Conservation (phyloP, 2,113 vertebrate species). For the Lepidothrix coronata region DNA sequence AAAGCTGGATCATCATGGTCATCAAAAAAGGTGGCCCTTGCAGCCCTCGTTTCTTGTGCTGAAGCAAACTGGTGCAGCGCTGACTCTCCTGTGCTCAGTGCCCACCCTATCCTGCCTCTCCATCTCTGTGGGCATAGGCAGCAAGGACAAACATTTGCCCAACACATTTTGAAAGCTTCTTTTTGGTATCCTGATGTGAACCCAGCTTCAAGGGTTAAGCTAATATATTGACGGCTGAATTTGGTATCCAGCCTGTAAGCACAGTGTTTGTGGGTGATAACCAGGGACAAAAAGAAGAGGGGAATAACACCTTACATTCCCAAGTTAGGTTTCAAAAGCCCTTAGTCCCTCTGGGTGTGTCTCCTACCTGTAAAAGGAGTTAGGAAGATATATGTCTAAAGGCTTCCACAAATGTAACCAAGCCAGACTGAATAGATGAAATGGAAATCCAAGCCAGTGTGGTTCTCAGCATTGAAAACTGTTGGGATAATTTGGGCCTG, state of each 20-base stretch:
- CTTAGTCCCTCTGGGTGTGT: background rate
- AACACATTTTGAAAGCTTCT: background rate
- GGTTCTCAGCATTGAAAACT: background rate
- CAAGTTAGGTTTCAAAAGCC: rapidly evolving
- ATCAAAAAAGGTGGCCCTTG: background rate
- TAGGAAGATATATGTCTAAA: background rate
- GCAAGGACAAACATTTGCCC: background rate
- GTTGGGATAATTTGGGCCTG: background rate
- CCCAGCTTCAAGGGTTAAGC: background rate
- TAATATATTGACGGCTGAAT: background rate
- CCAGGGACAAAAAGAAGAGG: background rate
- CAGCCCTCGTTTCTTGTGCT: background rate
- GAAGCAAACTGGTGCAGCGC: rapidly evolving
- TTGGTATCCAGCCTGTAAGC: background rate
- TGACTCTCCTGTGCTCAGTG: background rate
- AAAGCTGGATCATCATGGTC: background rate
- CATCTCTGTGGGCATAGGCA: background rate
- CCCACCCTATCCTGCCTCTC: background rate
- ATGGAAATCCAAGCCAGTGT: background rate
- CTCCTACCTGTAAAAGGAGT: background rate
- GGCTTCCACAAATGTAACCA: background rate
- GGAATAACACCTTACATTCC: background rate
- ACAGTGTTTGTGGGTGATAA: background rate
- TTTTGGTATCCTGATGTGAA: background rate
- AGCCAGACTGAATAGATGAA: background rate